Evolutionary conservation across 1,140 invertebrate genomes (phyloP).

Genomic region (Luehdorfia chinensis): DNA sequence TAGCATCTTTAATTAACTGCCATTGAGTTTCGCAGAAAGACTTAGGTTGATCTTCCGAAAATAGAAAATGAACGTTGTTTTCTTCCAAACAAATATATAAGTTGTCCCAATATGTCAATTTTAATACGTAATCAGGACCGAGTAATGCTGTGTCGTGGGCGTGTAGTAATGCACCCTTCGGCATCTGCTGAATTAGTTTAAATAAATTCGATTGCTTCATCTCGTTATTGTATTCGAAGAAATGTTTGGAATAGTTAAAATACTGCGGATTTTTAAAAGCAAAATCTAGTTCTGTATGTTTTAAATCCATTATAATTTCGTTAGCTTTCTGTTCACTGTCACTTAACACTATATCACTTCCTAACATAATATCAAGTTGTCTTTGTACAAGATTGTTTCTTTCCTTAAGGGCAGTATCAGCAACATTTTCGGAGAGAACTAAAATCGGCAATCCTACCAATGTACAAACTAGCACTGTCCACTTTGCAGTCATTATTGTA

Average conservation of each 20-base stretch:
- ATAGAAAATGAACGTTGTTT: slow-evolving; percentile 34
- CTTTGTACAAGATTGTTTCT: slow-evolving; percentile 48
- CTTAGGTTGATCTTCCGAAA: slow-evolving; percentile 55
- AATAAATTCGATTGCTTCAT: slow-evolving; percentile 84
- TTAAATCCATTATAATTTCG: slow-evolving; percentile 81
- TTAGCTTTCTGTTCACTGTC: slow-evolving; percentile 80
- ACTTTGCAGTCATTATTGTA: slow-evolving; percentile 34
- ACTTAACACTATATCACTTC: slow-evolving; percentile 76
- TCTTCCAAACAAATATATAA: slow-evolving; percentile 81
- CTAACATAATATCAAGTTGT: slow-evolving; percentile 58
- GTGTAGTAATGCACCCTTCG: slow-evolving; percentile 86
- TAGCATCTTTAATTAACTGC: slow-evolving; percentile 76
- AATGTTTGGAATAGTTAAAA: slow-evolving; percentile 83
- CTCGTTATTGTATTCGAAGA: slow-evolving; percentile 80
- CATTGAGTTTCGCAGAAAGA: slow-evolving; percentile 60
- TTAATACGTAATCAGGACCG: slow-evolving; percentile 82
- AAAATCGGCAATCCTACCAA: slow-evolving; percentile 9
- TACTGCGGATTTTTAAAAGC: slow-evolving; percentile 76
- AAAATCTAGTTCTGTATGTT: slow-evolving; percentile 78
- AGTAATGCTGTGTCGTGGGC: slow-evolving; percentile 82
- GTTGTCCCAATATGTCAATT: slow-evolving; percentile 82
- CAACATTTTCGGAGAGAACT: slow-evolving; percentile 22
- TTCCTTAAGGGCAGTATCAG: slow-evolving; percentile 32
- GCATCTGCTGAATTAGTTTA: slow-evolving; percentile 81
- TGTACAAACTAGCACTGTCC: slow-evolving; percentile 28